Base-by-base conservation (phyloP, 2,797 vertebrate species). In the Girardinus metallicus region DNA sequence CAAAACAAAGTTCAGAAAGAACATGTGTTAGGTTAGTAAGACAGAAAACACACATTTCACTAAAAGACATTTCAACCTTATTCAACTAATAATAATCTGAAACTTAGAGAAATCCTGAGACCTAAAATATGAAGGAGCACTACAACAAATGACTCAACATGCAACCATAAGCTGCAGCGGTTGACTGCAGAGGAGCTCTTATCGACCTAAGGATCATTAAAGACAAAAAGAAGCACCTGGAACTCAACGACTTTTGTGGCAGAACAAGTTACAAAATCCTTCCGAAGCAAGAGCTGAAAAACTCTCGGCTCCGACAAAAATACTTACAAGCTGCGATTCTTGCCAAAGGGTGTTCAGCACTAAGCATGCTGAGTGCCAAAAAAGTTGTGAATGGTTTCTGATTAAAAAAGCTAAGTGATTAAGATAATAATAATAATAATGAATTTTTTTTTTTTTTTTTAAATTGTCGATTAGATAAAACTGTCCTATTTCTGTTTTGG, bases 281-380 rank as follows among this genome's bases (percentile, higher is more conserved):
- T 44, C 21, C 11, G 23, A 36, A 47, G 60, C 43, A 47, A 66
- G 8, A 16, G 21, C 64, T 26, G 44, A 23, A 46, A 66, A 46
- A 26, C 23, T 21, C 34, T 68, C 2, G 16, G 44, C n/a, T 36
- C 31, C 73, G 29, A 26, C 51, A 57, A 16, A 75, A 62, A 34
- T 23, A 36, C 64, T 70, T 51, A n/a, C 44, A 66, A 26, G 44
- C 23, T 44, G 36, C 0, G 10, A 26, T 68, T 41, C 64, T 41
- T 13, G 66, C 47, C 76, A 71, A 72, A 72, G 76, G 66, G 49
- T 57, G 49, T 53, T 44, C 39, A 44, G 15, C 51, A 29, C n/a
- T 71, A 39, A 41, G 39, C 11, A 6, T 41, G 11, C 4, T 13
- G 39, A 43, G 49, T 31, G 77, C 29, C 51, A 53, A 57, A 11